Evolutionary conservation across 2,888 invertebrate species (phyloP), one percentile per base, ranked within the genome.

Genomic region (Choreutis nemorana): DNA sequence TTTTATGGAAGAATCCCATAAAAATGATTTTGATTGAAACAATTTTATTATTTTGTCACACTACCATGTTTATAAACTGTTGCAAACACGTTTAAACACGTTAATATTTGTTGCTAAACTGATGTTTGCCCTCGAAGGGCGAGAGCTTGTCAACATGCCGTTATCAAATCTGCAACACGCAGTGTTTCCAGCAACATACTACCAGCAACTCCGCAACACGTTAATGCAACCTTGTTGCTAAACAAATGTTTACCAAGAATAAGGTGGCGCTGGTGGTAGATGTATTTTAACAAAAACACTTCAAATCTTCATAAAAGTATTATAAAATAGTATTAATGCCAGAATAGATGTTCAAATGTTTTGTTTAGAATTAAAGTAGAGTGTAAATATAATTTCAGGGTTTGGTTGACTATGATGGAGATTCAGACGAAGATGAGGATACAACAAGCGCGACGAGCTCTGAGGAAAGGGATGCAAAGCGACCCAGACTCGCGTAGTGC

Each of bases 341-440:
- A n/a, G n/a, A n/a, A n/a, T n/a, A n/a, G n/a, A n/a, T n/a, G n/a
- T n/a, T n/a, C n/a, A n/a, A n/a, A n/a, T n/a, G n/a, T n/a, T n/a
- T n/a, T n/a, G n/a, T n/a, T n/a, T n/a, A n/a, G n/a, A n/a, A n/a
- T n/a, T n/a, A n/a, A n/a, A n/a, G n/a, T n/a, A n/a, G n/a, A n/a
- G n/a, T n/a, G n/a, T n/a, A n/a, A n/a, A n/a, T n/a, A n/a, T n/a
- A n/a, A n/a, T n/a, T n/a, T 14, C 62, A 92, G 92, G 93, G 94
- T 45, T 83, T 97, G 55, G 97, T 97, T 39, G 97, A 97, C 71
- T 97, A 97, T 57, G 97, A 97, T 62, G 97, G 94, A 32, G 97
- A 97, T 72, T 97, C 96, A 1, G 97, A 97, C 54, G 97, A 97
- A 54, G 94, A 94, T 34, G 94, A 94, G 35, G 91, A 92, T 21